Conservation (phyloP, 2,888 invertebrate genomes). For the Lochmaea crataegi region DNA sequence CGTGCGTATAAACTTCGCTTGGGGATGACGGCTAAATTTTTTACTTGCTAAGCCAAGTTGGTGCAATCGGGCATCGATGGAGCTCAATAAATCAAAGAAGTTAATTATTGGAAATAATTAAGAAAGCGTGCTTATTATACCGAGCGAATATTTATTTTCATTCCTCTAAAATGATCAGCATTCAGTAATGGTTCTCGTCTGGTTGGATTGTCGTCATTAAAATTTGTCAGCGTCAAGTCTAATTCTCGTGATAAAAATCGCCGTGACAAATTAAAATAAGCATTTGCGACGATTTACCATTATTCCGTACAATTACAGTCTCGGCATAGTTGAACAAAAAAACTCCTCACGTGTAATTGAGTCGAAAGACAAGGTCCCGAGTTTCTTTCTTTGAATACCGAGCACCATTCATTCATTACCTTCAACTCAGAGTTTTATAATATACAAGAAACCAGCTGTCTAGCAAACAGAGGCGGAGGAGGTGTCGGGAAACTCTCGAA, state of each 20-base stretch:
- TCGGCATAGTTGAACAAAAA: conserved; percentile 15
- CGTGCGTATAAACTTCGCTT: too few relatives aligned
- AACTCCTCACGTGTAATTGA: conserved; percentile 29
- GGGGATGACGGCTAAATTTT: too few relatives aligned
- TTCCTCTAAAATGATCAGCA: conserved; percentile 18
- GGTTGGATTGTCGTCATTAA: conserved; percentile 25
- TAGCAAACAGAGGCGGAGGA: conserved; percentile 2
- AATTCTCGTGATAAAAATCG: conserved; percentile 34
- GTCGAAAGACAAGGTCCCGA: conserved; percentile 32
- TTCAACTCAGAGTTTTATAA: conserved; percentile 20
- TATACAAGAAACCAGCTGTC: conserved; percentile 16
- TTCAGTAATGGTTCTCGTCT: conserved; percentile 24
- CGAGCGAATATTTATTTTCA: conserved; percentile 8
- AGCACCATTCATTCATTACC: conserved; percentile 30
- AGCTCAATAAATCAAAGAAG: background rate
- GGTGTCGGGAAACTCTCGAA: background rate
- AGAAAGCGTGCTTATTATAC: conserved; percentile 9
- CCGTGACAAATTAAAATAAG: conserved; percentile 39
- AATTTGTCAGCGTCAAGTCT: conserved; percentile 37
- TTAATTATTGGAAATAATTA: conserved; percentile 13
- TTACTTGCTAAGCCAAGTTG: too few relatives aligned
- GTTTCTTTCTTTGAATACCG: conserved; percentile 30
- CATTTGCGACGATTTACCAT: conserved; percentile 34
- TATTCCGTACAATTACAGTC: conserved; percentile 33
- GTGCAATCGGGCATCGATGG: too few relatives aligned